A percentile compares a stretch with the other conserved stretches of the same genome.
Conservation (phyloP, 2,797 vertebrate genomes). For the Muraenolepis orangiensis region DNA sequence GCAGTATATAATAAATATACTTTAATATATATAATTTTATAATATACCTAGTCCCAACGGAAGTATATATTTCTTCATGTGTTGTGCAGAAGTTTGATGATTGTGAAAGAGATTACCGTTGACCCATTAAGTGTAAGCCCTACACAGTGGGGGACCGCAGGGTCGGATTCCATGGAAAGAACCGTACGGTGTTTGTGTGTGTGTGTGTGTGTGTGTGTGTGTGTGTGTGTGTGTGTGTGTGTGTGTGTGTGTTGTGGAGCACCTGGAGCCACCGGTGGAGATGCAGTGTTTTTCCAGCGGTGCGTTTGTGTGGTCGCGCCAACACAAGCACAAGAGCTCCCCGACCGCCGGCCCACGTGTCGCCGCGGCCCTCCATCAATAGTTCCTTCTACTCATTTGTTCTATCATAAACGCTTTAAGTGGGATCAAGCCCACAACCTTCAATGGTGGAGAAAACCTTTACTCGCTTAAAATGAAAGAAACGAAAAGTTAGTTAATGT, state of each 20-base stretch:
- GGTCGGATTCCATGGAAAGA: not conserved
- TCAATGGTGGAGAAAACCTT: slow-evolving; percentile 26
- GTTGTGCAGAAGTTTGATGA: not conserved
- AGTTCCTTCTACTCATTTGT: not conserved
- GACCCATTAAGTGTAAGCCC: not conserved
- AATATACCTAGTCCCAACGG: not conserved
- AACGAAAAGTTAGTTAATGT: slow-evolving; percentile 37
- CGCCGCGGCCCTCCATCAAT: not conserved
- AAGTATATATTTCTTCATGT: not conserved
- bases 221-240: no score
- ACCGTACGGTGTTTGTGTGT: not conserved
- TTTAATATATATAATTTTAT: not conserved
- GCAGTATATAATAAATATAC: not conserved
- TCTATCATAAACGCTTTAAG: not conserved
- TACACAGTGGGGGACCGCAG: not conserved
- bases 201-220: no score
- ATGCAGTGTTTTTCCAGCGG: slow-evolving; percentile 45
- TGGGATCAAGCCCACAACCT: slow-evolving; percentile 9
- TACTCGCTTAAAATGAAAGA: slow-evolving; percentile 23
- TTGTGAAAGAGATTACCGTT: not conserved
- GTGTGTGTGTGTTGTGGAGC: not conserved
- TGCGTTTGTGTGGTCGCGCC: not conserved
- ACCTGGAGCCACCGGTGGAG: slow-evolving; percentile 46
- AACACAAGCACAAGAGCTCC: not conserved
- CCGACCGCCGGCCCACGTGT: slow-evolving; percentile 10